phyloP scores from a whole-genome alignment of 2,888 invertebrate species.

The Auanema freiburgensis region DNA sequence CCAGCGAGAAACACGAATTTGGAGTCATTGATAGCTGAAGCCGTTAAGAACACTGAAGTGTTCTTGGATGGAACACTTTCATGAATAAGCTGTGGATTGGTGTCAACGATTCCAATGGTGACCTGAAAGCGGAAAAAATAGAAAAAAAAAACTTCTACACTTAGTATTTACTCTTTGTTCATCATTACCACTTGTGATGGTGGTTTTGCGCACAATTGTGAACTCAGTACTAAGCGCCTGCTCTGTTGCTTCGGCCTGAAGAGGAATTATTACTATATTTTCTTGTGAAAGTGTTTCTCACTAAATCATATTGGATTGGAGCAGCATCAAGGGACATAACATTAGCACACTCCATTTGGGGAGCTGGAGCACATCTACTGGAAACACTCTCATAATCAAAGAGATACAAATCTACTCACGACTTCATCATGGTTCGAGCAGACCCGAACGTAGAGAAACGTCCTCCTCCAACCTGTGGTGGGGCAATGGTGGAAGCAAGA shows the following conservation, averaged over 20 bases:
- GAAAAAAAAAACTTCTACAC: too few species aligned
- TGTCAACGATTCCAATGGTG: conserved; percentile 64
- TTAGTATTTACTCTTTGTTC: conserved; percentile 59
- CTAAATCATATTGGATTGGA: too few species aligned
- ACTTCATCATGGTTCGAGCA: conserved; percentile 9
- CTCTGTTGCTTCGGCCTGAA: conserved; percentile 41
- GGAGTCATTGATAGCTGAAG: conserved; percentile 47
- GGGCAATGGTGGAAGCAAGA: conserved; percentile 18
- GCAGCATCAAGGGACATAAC: not conserved
- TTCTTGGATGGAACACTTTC: conserved; percentile 63
- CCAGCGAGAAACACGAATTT: conserved; percentile 48
- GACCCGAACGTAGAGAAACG: not conserved
- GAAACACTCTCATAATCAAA: not conserved
- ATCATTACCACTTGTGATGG: conserved; percentile 64
- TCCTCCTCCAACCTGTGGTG: not conserved
- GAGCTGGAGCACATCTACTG: not conserved
- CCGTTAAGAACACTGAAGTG: conserved; percentile 49
- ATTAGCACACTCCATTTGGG: not conserved
- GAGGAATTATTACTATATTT: too few species aligned
- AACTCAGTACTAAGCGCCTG: conserved; percentile 62
- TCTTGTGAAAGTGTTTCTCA: too few species aligned
- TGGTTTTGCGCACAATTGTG: conserved; percentile 60
- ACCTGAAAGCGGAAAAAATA: conserved; percentile 28
- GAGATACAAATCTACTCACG: not conserved
- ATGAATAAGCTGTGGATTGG: conserved; percentile 63